Base-by-base conservation (phyloP, 64 coral and sea anemone species). In the Pocillopora verrucosa region DNA sequence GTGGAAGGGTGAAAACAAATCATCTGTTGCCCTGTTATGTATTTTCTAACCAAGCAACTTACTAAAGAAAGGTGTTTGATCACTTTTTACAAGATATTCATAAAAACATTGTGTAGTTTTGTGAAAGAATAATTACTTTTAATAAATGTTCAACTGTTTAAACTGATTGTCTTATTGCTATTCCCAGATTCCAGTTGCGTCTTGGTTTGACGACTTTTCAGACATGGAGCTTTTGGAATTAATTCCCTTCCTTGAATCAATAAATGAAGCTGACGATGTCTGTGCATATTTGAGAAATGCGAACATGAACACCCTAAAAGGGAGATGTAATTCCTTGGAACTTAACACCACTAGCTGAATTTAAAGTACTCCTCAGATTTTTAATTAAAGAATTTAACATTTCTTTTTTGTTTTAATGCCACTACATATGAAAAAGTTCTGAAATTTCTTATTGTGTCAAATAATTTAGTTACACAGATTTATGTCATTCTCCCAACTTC, bases 201-300 rank as follows among this genome's bases (percentile, higher is more conserved):
- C 95, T 3, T 96, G 95, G 95, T 96, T 96, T 93, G 95, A 96
- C 61, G 95, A 96, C 63, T 88, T 84, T 60, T 74, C 30, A 59
- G 91, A 96, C 38, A 88, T 89, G 65, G 95, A 96, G 65, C 79
- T 96, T 26, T 84, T 88, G 62, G 88, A 96, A 10, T 92, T 96
- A 69, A 96, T 96, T 65, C 95, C 95, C 30, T 88, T 96, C 59
- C 83, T 96, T 41, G 95, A 96, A 83, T 65, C 34, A 16, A 51
- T 96, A 64, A 84, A 56, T 87, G 92, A 93, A 86, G 78, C 84
- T 41, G 95, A 96, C 14, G 95, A 96, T 65, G 95, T 96, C 58
- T 88, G 92, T 88, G 82, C 95, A 59, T 93, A 89, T 78, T 82
- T 96, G 61, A 89, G 95, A 45, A 93, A 83, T 73, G 84, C 81